Percentiles rank a stretch among this genome's conserved stretches.
Conservation (phyloP, 2,888 invertebrate genomes). For the Phania funesta region DNA sequence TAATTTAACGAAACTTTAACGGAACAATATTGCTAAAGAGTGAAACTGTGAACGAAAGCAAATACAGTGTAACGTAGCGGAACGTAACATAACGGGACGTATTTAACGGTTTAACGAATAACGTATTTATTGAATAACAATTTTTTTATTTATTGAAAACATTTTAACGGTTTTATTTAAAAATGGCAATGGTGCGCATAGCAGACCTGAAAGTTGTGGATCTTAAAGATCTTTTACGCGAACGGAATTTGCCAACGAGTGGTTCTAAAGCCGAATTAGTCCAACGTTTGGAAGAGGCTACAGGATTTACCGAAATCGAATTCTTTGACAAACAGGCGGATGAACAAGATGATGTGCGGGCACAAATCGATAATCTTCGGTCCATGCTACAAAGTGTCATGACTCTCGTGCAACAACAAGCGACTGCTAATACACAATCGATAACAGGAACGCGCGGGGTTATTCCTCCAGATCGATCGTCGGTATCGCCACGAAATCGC, state of each 20-base stretch:
- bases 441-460: neutral
- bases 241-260: neutral
- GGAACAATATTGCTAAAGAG: no score
- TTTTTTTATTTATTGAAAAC: no score
- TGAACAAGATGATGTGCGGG: neutral
- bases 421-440: neutral
- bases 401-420: neutral
- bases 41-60: no score
- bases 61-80: no score
- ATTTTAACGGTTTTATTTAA: no score
- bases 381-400: neutral
- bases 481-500: neutral
- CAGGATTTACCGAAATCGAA: slow-evolving; percentile 16
- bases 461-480: neutral
- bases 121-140: no score
- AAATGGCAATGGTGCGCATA: no score
- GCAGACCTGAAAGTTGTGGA: no score
- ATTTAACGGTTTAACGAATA: no score
- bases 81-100: no score
- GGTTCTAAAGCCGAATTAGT: neutral
- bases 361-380: slow-evolving; percentile 29
- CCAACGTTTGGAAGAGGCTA: neutral
- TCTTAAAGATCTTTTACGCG: slow-evolving; percentile 16
- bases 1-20: no score
- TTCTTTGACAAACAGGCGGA: neutral